Percentiles rank a stretch among this genome's conserved stretches.
Conservation (phyloP, 2,113 vertebrate species). For the Ammodytes dubius region DNA sequence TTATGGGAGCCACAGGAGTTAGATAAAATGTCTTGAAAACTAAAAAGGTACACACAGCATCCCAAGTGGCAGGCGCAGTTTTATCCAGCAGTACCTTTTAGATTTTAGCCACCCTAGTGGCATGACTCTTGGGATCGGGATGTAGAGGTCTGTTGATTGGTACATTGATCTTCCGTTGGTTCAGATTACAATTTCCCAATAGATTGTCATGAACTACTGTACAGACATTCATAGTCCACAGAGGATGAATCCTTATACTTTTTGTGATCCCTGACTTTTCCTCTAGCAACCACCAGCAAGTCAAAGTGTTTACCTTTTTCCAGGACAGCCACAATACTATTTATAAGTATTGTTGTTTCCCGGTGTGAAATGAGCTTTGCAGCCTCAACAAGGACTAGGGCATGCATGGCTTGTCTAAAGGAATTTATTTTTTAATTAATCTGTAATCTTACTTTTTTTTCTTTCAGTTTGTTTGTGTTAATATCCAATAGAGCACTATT, state of each 20-base stretch:
- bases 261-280: not conserved
- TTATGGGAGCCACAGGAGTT: constrained; percentile 38
- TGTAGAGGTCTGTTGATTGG: not conserved
- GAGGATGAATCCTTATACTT: not conserved
- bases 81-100: constrained; percentile 23
- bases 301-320: not conserved
- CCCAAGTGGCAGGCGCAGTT: constrained; percentile 38
- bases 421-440: not conserved
- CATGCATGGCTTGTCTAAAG: not conserved
- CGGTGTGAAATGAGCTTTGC: not conserved
- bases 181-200: not conserved
- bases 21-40: constrained; percentile 62
- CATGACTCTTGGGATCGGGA: not conserved
- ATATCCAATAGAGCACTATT: constrained; percentile 30
- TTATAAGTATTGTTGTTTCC: not conserved
- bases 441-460: not conserved
- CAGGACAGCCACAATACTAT: too few species aligned
- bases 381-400: not conserved
- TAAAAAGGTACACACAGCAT: constrained; percentile 38
- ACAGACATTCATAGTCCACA: not conserved
- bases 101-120: not conserved
- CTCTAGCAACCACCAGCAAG: not conserved
- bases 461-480: constrained; percentile 19
- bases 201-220: not conserved
- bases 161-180: not conserved